Evolutionary conservation across 2,113 vertebrate genomes (phyloP).

Genomic region (Bubalus kerabau): DNA sequence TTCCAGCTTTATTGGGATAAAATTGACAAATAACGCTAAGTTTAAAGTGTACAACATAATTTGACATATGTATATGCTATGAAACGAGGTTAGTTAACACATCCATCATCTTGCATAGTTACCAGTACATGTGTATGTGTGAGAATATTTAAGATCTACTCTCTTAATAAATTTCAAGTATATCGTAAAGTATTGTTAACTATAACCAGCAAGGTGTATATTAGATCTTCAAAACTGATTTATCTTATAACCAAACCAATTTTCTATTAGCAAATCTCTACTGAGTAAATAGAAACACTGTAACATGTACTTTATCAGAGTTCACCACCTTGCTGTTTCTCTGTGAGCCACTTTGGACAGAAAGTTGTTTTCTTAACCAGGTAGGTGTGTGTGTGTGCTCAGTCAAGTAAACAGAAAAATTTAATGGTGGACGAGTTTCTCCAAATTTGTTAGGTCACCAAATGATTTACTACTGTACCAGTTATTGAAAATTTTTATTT

Average conservation of each 20-base stretch:
- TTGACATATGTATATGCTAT: background rate
- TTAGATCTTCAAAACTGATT: background rate
- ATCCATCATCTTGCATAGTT: background rate
- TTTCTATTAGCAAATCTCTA: background rate
- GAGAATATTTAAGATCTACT: background rate
- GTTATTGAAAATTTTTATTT: background rate
- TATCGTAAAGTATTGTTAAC: background rate
- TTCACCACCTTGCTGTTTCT: background rate
- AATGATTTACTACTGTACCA: background rate
- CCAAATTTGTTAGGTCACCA: background rate
- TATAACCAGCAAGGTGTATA: background rate
- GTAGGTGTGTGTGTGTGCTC: background rate
- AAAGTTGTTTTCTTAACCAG: constrained; percentile 5
- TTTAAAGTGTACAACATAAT: background rate
- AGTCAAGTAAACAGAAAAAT: background rate
- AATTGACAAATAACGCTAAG: background rate
- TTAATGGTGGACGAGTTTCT: background rate
- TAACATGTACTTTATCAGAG: background rate
- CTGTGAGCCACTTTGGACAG: background rate
- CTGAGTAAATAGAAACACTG: background rate
- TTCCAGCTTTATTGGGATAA: background rate
- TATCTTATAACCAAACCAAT: background rate
- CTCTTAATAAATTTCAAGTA: background rate
- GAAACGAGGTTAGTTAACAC: background rate
- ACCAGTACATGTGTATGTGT: background rate